Percentiles rank a stretch among this genome's conserved stretches.
phyloP scores from a whole-genome alignment of 2,888 invertebrate genomes.

The Drosophila koepferae region DNA sequence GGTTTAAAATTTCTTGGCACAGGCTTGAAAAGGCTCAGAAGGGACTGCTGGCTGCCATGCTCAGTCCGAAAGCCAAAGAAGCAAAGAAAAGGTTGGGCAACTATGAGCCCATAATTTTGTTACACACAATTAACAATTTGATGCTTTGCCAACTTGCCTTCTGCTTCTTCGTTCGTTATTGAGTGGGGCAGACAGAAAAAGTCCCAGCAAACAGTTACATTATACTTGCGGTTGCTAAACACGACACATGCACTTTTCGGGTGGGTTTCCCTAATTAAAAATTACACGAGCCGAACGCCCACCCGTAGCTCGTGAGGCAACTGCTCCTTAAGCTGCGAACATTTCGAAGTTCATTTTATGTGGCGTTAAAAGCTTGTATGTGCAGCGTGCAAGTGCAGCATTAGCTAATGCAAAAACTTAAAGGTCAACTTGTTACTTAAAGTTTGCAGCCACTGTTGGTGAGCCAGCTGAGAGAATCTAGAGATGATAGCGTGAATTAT shows the following conservation, averaged over 20 bases:
- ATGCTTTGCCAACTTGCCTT: constrained; percentile 64
- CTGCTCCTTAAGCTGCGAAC: constrained; percentile 33
- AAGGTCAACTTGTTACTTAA: constrained; percentile 58
- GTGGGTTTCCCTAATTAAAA: constrained; percentile 56
- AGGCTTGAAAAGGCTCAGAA: constrained; percentile 32
- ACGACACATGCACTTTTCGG: constrained; percentile 50
- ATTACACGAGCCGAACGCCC: constrained; percentile 21
- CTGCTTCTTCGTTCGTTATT: constrained; percentile 2
- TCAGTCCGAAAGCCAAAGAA: constrained; percentile 28
- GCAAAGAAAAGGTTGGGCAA: constrained; percentile 19
- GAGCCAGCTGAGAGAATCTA: constrained; percentile 5
- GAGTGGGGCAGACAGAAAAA: constrained; percentile 26
- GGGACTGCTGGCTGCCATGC: constrained; percentile 14
- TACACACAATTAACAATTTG: constrained; percentile 82
- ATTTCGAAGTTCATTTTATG: constrained; percentile 47
- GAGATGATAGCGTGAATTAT: constrained; percentile 30
- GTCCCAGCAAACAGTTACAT: constrained; percentile 45
- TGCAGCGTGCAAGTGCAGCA: constrained; percentile 19
- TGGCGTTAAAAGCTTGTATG: constrained; percentile 33
- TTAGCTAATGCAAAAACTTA: constrained; percentile 46
- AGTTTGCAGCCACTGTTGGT: constrained; percentile 34
- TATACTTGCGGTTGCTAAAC: constrained; percentile 57
- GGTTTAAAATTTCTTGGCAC: constrained; percentile 76
- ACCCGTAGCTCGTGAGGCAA: constrained; percentile 18
- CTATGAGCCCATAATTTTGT: constrained; percentile 80